Percentiles rank a stretch among this genome's conserved stretches.
Conservation (phyloP, 2,113 vertebrate genomes). For the Peromyscus polionotus region DNA sequence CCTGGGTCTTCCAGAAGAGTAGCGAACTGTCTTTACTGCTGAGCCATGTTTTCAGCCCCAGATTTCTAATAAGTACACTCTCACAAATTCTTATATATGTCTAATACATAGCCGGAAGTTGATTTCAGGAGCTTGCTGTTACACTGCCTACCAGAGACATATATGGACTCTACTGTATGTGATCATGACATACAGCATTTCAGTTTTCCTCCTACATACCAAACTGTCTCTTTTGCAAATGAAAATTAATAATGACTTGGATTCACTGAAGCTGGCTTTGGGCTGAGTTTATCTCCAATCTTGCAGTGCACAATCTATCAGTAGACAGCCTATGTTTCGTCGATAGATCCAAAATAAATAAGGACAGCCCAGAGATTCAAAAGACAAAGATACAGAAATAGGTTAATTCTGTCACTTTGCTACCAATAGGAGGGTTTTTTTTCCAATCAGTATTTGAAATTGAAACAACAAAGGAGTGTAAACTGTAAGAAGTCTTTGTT, state of each 20-base stretch:
- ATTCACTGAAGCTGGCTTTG: not conserved
- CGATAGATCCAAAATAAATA: constrained; percentile 41
- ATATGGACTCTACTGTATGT: not conserved
- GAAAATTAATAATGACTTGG: not conserved
- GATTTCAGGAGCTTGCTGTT: not conserved
- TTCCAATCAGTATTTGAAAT: constrained; percentile 49
- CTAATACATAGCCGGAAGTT: not conserved
- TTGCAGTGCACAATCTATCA: not conserved
- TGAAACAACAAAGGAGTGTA: not conserved
- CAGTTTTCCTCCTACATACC: not conserved
- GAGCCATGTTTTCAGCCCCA: not conserved
- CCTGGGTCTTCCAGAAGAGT: not conserved
- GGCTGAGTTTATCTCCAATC: not conserved
- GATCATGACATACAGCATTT: not conserved
- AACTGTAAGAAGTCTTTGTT: not conserved
- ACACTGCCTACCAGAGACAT: not conserved
- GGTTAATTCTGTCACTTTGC: constrained; percentile 46
- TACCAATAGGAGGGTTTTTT: not conserved
- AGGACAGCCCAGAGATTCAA: not conserved
- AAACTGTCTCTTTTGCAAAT: not conserved
- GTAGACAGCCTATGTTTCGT: not conserved
- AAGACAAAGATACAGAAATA: constrained; percentile 51
- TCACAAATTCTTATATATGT: constrained; percentile 27
- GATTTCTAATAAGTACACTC: not conserved
- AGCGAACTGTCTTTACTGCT: not conserved